Evolutionary conservation across 2,888 invertebrate genomes (phyloP).

Genomic region (Ochropleura leucogaster): DNA sequence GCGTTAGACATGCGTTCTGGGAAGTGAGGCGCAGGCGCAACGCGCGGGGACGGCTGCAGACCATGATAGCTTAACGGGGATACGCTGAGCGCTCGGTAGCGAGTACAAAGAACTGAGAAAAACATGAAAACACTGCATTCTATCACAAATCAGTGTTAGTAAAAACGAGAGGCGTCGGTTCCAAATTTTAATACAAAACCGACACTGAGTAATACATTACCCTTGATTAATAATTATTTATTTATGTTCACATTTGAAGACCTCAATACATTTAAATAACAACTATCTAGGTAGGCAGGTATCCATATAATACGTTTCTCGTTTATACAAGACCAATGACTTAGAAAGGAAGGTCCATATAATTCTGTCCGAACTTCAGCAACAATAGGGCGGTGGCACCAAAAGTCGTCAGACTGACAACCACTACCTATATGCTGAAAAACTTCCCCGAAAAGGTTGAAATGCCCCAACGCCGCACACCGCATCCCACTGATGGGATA

Average conservation of each 20-base stretch:
- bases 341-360: conserved; percentile 37
- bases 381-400: conserved; percentile 48
- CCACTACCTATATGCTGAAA: conserved; percentile 58
- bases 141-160: neutral
- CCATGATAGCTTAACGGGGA: conserved; percentile 34
- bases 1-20: conserved; percentile 52
- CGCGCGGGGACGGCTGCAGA: conserved; percentile 10
- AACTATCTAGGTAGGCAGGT: too few species aligned
- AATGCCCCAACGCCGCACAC: conserved; percentile 15
- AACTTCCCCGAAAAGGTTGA: conserved; percentile 50
- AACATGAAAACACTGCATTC: neutral
- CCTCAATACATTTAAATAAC: too few species aligned
- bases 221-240: too few species aligned
- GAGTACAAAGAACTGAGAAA: neutral
- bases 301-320: too few species aligned
- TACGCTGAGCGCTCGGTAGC: neutral
- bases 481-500: conserved; percentile 34
- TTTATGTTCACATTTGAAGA: too few species aligned
- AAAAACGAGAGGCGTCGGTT: neutral
- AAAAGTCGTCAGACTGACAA: conserved; percentile 31
- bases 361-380: conserved; percentile 22
- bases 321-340: neutral
- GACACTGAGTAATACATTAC: too few species aligned
- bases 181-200: too few species aligned
- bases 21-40: conserved; percentile 36